A percentile compares a stretch with the other conserved stretches of the same genome.
Evolutionary conservation across 2,888 invertebrate genomes (phyloP).

Genomic region (Chrysolina haemoptera): DNA sequence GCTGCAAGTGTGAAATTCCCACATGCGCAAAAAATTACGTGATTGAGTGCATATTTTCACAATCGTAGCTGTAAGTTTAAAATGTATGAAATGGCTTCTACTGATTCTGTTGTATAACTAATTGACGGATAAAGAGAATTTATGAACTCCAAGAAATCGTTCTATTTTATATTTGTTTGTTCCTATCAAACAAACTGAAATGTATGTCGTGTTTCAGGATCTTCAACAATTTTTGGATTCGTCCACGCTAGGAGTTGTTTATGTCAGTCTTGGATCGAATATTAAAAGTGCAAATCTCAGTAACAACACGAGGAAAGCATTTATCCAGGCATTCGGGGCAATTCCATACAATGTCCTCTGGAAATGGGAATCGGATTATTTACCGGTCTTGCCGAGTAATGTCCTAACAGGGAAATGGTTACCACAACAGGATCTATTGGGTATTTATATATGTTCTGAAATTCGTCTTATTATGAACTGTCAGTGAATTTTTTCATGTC

Average conservation of each 20-base stretch:
- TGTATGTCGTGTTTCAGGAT: conserved; percentile 57
- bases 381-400: conserved; percentile 62
- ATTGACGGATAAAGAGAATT: no score
- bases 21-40: no score
- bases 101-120: no score
- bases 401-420: conserved; percentile 69
- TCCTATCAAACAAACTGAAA: neutral
- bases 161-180: no score
- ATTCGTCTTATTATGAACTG: no score
- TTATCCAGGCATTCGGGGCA: conserved; percentile 65
- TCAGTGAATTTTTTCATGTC: no score
- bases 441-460: conserved; percentile 54
- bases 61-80: no score
- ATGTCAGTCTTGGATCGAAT: conserved; percentile 69
- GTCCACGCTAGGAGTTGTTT: conserved; percentile 64
- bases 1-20: no score
- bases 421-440: conserved; percentile 70
- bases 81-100: no score
- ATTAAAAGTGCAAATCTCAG: conserved; percentile 65
- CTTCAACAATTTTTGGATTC: conserved; percentile 63
- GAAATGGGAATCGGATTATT: conserved; percentile 68
- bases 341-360: conserved; percentile 68
- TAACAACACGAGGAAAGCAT: conserved; percentile 56
- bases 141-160: no score
- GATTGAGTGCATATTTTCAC: no score